Percentiles rank a stretch among this genome's conserved stretches.
Evolutionary conservation across 2,888 invertebrate species (phyloP).

Genomic region (Scaptomyza reducta): DNA sequence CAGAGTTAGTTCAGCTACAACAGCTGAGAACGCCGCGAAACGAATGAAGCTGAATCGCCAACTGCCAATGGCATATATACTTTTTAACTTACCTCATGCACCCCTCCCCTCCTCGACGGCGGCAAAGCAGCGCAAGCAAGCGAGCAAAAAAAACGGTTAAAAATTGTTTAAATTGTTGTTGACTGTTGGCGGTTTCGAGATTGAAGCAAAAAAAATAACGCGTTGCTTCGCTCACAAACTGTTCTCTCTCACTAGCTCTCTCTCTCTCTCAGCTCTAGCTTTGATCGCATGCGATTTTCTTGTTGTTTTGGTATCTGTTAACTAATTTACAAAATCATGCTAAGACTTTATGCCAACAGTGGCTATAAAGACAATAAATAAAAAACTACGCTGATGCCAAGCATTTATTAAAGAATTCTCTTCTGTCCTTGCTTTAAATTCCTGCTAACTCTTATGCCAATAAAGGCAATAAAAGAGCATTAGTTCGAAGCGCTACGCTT

Average conservation of each 20-base stretch:
- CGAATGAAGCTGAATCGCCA: constrained; percentile 76
- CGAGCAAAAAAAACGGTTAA: constrained; percentile 57
- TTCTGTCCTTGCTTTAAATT: constrained; percentile 14
- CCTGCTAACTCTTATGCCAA: constrained; percentile 58
- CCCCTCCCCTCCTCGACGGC: constrained; percentile 24
- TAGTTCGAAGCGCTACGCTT: neutral
- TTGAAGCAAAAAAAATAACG: constrained; percentile 40
- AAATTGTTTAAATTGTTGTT: constrained; percentile 71
- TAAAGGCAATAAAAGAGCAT: constrained; percentile 33
- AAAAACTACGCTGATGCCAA: neutral
- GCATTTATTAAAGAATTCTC: neutral
- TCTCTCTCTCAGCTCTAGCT: neutral
- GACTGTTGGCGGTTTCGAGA: constrained; percentile 54
- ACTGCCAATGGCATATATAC: constrained; percentile 77
- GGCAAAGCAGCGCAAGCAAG: constrained; percentile 29
- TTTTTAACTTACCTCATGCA: constrained; percentile 51
- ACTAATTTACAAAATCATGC: constrained; percentile 18
- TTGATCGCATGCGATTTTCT: constrained; percentile 56
- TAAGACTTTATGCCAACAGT: constrained; percentile 3
- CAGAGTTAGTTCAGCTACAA: constrained; percentile 18
- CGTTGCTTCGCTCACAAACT: constrained; percentile 14
- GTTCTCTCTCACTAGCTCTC: constrained; percentile 32
- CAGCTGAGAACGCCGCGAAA: constrained; percentile 76
- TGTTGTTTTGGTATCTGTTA: constrained; percentile 26
- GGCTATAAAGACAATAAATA: neutral